A percentile compares a stretch with the other conserved stretches of the same genome.
Evolutionary conservation across 2,888 invertebrate genomes (phyloP).

Genomic region (Tetragnatha montana): DNA sequence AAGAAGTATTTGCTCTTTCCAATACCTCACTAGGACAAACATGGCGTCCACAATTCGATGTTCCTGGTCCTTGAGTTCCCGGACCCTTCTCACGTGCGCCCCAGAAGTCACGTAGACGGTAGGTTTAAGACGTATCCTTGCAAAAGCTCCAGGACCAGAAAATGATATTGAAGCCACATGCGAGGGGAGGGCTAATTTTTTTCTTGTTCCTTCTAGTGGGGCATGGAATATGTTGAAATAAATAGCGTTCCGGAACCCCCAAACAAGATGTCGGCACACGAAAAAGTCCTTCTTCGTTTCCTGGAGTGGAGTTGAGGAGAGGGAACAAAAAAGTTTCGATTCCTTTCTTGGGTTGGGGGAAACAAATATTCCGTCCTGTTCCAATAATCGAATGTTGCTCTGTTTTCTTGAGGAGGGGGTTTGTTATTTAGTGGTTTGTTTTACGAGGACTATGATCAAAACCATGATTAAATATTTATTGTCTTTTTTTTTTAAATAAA

Average conservation of each 20-base stretch:
- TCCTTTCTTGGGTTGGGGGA: neutral
- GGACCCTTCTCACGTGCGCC: constrained; percentile 20
- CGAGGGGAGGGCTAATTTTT: neutral
- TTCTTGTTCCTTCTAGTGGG: constrained; percentile 7
- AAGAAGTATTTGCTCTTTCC: no score
- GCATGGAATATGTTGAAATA: constrained; percentile 12
- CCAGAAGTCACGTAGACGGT: constrained; percentile 40
- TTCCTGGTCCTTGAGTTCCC: neutral
- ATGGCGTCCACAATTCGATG: neutral
- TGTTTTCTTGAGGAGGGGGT: no score
- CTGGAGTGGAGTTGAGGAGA: neutral
- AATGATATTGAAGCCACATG: constrained; percentile 39
- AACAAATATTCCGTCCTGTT: neutral
- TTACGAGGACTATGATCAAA: no score
- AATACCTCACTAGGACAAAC: neutral
- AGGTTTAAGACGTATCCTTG: constrained; percentile 29
- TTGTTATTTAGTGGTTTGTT: no score
- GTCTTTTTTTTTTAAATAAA: no score
- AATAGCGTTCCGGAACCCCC: constrained; percentile 12
- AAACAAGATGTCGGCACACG: neutral
- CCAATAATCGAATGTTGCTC: neutral
- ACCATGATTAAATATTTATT: no score
- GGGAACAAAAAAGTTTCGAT: neutral
- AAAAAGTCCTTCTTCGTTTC: neutral
- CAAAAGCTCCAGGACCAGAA: constrained; percentile 19